Conservation (phyloP, 2,113 vertebrate species). For the Piaya cayana region DNA sequence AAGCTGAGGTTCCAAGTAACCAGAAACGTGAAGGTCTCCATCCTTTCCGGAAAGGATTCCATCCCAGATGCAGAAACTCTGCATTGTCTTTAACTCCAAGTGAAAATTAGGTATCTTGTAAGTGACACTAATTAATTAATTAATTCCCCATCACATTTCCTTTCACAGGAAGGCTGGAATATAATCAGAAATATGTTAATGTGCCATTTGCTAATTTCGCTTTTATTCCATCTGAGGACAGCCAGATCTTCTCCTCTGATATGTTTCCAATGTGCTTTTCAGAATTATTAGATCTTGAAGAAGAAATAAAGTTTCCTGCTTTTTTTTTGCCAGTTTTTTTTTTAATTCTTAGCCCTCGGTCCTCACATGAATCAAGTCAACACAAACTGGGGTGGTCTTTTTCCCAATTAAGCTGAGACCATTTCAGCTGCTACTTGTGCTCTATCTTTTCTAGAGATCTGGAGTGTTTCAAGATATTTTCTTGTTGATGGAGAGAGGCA, state of each 20-base stretch:
- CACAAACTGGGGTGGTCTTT: neutral
- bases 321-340: neutral
- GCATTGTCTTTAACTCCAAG: neutral
- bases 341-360: neutral
- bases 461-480: neutral
- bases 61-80: neutral
- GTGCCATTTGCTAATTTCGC: slow-evolving; percentile 53
- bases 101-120: neutral
- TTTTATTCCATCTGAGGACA: slow-evolving; percentile 44
- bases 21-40: neutral
- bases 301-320: neutral
- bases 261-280: slow-evolving; percentile 47
- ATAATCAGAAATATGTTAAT: slow-evolving; percentile 62
- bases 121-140: neutral
- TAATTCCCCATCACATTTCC: neutral
- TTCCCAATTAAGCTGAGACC: neutral
- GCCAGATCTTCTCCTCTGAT: slow-evolving; percentile 42
- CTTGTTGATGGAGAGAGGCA: neutral
- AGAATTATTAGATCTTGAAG: slow-evolving; percentile 28
- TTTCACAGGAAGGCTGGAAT: neutral
- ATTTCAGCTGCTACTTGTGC: neutral
- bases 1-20: neutral
- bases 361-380: neutral
- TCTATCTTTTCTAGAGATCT: slow-evolving; percentile 1
- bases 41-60: neutral